Base-by-base conservation (phyloP, 2,888 invertebrate genomes). In the Nebria salina region DNA sequence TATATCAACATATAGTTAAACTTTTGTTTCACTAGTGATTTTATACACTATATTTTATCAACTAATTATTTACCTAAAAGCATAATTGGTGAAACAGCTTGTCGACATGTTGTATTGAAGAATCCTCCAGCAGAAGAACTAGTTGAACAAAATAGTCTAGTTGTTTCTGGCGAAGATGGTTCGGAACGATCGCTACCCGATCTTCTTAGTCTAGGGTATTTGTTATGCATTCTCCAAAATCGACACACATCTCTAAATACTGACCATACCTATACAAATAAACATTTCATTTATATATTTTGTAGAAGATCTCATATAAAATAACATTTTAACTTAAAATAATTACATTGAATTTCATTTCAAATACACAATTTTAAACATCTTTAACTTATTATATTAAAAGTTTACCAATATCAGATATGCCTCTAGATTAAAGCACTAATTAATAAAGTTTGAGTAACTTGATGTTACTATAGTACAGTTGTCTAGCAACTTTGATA, bases 181-280 rank as follows among this genome's bases (percentile, higher is more conserved):
- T 91, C 90, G 41, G 91, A 88, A 34, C 89, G 88, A 84, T 92
- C 92, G 84, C 93, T 92, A 20, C 91, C 90, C 66, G 91, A 91
- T 81, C 92, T 89, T 84, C 91, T 91, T 26, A 93, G 89, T 85
- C 93, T 92, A 1, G 93, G 92, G 87, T 93, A 93, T 87, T 94
- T 94, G 86, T 89, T 93, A 85, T 94, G 92, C 1, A 94, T 93
- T 8, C 94, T 91, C 94, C 94, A 95, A 87, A 94, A 94, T 1
- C 93, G 91, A 81, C 94, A 94, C 0, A 93, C 92, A 86, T 95
- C 95, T n/a, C 93, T 90, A 86, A 96, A 95, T 3, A 96, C 94
- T 8, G 92, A 91, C 90, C 91, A 92, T 1, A 95, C 95, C 94
- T 95, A 86, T 15, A 83, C 81, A 54, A 5, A 20, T 20, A 66